These are phyloP conservation scores for Hylyphantes graminicola DNA, from an alignment of 1,140 invertebrate species.

Conservation along the genomic window DNA sequence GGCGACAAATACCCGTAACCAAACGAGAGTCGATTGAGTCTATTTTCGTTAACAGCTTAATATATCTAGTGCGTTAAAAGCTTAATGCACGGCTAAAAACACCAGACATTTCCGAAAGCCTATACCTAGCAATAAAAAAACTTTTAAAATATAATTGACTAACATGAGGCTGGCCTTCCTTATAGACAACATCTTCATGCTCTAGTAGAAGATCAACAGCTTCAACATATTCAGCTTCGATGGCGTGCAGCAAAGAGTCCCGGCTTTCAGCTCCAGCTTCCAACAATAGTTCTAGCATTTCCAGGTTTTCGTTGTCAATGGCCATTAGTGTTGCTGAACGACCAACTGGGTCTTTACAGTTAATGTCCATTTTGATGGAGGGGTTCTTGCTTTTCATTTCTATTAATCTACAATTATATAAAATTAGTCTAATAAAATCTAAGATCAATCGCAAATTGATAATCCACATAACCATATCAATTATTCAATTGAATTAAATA, in stretches of 20 bases:
- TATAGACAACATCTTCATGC: constrained; percentile 85
- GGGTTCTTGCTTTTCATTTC: constrained; percentile 40
- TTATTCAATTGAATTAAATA: no score
- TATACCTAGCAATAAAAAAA: not conserved
- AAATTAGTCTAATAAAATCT: no score
- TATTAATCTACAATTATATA: constrained; percentile 29
- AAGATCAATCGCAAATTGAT: no score
- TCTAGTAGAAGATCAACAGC: constrained; percentile 95
- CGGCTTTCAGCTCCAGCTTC: constrained; percentile 86
- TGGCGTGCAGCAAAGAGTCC: constrained; percentile 94
- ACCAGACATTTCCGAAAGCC: no score
- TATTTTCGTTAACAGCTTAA: no score
- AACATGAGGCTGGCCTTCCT: constrained; percentile 81
- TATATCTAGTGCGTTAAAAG: no score
- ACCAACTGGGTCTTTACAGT: constrained; percentile 96
- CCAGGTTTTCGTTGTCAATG: constrained; percentile 98
- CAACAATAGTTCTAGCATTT: constrained; percentile 97
- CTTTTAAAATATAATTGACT: constrained; percentile 62
- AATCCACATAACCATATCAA: no score
- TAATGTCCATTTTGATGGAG: constrained; percentile 80
- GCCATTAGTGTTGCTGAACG: constrained; percentile 92
- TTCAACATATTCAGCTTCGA: constrained; percentile 97
- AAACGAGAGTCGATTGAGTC: no score
- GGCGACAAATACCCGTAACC: no score
- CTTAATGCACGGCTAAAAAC: no score